Conservation (phyloP, 2,888 invertebrate species). For the Drosophila diplacantha region DNA sequence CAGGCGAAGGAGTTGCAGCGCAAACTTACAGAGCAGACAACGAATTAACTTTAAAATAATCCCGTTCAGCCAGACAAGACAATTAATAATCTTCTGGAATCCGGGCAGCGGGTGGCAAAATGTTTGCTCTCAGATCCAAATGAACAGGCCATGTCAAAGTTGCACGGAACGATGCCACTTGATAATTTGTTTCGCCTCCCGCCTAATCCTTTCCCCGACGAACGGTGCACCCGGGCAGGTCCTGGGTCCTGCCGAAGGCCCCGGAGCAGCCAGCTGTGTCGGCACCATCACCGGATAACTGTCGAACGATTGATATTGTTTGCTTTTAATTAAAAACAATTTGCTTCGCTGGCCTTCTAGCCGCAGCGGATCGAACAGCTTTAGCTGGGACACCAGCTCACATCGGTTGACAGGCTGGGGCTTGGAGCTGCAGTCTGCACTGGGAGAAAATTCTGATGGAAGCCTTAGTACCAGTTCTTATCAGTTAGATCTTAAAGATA, state of each 20-base stretch:
- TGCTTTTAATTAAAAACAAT: slow-evolving; percentile 72
- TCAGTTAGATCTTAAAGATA: background rate
- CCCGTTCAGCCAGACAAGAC: slow-evolving; percentile 50
- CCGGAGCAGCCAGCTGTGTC: slow-evolving; percentile 41
- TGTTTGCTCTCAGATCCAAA: slow-evolving; percentile 52
- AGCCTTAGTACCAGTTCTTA: background rate
- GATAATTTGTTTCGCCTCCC: slow-evolving; percentile 39
- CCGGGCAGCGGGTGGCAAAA: slow-evolving; percentile 17
- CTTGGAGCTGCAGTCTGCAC: slow-evolving; percentile 3
- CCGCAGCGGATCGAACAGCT: slow-evolving; percentile 43
- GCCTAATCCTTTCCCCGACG: slow-evolving; percentile 51
- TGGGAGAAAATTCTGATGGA: background rate
- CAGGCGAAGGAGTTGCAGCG: slow-evolving; percentile 31
- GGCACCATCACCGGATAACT: slow-evolving; percentile 70
- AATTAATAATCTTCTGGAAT: slow-evolving; percentile 55
- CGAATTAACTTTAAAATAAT: slow-evolving; percentile 38
- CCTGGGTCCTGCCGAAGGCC: slow-evolving; percentile 13
- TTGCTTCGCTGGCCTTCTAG: slow-evolving; percentile 69
- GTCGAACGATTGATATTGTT: slow-evolving; percentile 72
- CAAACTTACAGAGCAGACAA: slow-evolving; percentile 17
- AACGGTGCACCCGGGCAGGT: slow-evolving; percentile 46
- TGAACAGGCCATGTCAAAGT: slow-evolving; percentile 47
- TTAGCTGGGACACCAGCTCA: slow-evolving; percentile 24
- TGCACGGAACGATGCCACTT: slow-evolving; percentile 16
- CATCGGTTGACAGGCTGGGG: slow-evolving; percentile 32